These are phyloP conservation scores for Brachionus asplanchnoidis DNA, from an alignment of 1,140 invertebrate genomes.

Conservation along the genomic window DNA sequence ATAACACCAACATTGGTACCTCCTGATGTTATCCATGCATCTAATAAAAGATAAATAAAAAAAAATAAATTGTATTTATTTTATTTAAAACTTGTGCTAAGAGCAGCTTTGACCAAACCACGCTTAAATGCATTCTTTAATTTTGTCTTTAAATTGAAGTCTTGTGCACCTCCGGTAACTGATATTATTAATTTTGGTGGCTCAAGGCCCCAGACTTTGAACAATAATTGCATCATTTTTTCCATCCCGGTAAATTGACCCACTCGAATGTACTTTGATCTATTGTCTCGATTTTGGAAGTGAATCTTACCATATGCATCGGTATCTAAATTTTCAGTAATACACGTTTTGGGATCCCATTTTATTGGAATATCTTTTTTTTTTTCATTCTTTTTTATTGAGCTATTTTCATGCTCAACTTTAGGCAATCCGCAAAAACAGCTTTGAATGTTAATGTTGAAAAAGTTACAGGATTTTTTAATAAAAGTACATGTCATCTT, in stretches of 20 bases:
- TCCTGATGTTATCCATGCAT: constrained; percentile 36
- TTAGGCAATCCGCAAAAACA: neutral
- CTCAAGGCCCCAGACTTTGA: constrained; percentile 53
- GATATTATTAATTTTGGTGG: constrained; percentile 58
- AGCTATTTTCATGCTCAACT: neutral
- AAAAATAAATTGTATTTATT: neutral
- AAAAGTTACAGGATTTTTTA: too few species aligned
- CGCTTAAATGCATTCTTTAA: constrained; percentile 54
- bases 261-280: constrained; percentile 52
- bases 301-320: constrained; percentile 26
- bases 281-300: constrained; percentile 10
- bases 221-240: constrained; percentile 50
- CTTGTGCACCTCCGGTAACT: constrained; percentile 58
- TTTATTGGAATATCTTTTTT: neutral
- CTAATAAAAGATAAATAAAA: neutral
- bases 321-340: neutral
- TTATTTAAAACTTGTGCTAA: constrained; percentile 50
- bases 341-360: neutral
- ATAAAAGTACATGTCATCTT: neutral
- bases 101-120: constrained; percentile 56
- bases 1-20: constrained; percentile 35
- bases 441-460: neutral
- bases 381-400: neutral
- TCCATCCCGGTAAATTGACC: constrained; percentile 50
- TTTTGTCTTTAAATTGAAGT: constrained; percentile 54